A percentile compares a stretch with the other conserved stretches of the same genome.
Conservation (phyloP, 2,797 vertebrate species). For the Lagocephalus sceleratus region DNA sequence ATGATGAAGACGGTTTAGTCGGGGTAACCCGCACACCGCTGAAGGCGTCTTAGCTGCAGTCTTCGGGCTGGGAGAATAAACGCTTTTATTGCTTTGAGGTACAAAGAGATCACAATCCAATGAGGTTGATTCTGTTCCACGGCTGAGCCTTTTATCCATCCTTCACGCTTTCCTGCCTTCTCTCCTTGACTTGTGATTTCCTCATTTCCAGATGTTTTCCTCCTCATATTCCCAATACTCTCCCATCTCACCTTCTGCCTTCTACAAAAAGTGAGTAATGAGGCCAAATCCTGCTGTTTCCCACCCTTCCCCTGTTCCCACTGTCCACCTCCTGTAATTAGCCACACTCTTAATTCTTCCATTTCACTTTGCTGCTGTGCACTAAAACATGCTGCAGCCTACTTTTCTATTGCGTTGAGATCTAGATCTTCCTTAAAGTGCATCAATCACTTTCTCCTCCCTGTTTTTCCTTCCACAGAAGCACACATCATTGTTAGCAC, state of each 20-base stretch:
- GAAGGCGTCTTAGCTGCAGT: background rate
- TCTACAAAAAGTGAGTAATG: conserved; percentile 25
- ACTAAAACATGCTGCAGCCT: conserved; percentile 5
- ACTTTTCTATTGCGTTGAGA: background rate
- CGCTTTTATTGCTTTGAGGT: background rate
- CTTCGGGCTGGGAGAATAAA: background rate
- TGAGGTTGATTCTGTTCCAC: conserved; percentile 2
- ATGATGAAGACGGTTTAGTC: conserved; percentile 36
- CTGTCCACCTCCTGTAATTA: conserved; percentile 37
- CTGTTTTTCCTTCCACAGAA: conserved; percentile 17
- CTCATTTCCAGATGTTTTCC: background rate
- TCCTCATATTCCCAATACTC: conserved; percentile 2
- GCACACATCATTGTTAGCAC: conserved; percentile 6
- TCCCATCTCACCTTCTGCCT: background rate
- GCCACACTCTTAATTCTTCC: conserved; percentile 24
- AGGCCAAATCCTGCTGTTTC: conserved; percentile 30
- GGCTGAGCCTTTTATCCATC: background rate
- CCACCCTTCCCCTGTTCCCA: conserved; percentile 36
- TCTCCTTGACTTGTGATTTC: background rate
- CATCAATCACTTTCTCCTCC: conserved; percentile 22
- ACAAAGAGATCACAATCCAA: too few species aligned
- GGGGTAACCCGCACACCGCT: conserved; percentile 4
- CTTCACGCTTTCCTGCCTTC: background rate
- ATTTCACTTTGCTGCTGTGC: conserved; percentile 7
- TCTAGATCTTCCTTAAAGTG: conserved; percentile 23